Evolutionary conservation across 2,888 invertebrate genomes (phyloP).

Genomic region (Nemotelus nigrinus): DNA sequence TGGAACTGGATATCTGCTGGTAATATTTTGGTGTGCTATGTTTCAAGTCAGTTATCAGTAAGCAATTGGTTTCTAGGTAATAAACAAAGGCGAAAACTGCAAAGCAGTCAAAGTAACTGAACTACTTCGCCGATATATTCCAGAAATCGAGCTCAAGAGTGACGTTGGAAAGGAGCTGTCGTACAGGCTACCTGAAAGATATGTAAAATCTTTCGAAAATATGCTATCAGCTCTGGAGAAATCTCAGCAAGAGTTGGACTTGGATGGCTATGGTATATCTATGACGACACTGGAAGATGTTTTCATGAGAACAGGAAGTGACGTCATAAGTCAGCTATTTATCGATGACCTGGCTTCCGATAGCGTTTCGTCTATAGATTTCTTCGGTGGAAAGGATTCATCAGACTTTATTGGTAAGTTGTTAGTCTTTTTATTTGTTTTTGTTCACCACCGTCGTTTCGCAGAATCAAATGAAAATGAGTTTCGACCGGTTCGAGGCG

Average conservation of each 20-base stretch:
- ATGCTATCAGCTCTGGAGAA: constrained; percentile 75
- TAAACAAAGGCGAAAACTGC: constrained; percentile 67
- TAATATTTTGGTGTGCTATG: constrained; percentile 51
- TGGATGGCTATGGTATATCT: constrained; percentile 80
- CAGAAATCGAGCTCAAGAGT: constrained; percentile 70
- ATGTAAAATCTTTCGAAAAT: constrained; percentile 69
- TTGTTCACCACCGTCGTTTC: not conserved
- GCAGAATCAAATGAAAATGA: not conserved
- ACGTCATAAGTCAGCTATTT: not conserved
- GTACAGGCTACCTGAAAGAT: constrained; percentile 71
- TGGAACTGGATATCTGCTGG: constrained; percentile 86
- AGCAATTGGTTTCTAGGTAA: constrained; percentile 59
- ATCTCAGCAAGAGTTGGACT: constrained; percentile 68
- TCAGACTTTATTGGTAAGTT: constrained; percentile 5
- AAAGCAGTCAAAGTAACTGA: constrained; percentile 65
- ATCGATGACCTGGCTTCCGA: too few species aligned
- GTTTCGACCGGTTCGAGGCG: not conserved
- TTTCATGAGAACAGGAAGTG: constrained; percentile 70
- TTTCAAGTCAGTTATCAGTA: not conserved
- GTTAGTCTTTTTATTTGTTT: not conserved
- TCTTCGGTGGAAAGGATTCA: not conserved
- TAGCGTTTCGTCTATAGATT: not conserved
- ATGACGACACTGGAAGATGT: constrained; percentile 89
- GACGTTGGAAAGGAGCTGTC: constrained; percentile 78
- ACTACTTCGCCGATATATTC: constrained; percentile 70